Evolutionary conservation across 2,797 vertebrate species (phyloP), one percentile per base, ranked within the genome.

Genomic region (Cuniculus paca): DNA sequence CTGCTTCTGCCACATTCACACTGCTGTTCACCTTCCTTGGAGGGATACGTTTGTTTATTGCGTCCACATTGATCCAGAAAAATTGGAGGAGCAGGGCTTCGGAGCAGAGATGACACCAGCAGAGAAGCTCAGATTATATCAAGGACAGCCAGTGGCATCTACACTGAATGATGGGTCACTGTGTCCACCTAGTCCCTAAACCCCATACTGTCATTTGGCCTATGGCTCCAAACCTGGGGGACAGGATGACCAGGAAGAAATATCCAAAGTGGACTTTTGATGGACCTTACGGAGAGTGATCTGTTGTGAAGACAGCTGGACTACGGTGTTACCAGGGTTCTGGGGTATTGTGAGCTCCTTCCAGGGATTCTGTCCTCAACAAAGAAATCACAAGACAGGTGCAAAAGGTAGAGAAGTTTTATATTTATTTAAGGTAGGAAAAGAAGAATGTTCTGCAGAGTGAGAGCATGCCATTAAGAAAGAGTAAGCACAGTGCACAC

Each of bases 71-170:
- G 12, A 52, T 60, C 52, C 26, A 10, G 61, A 56, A 31, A 11
- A 6, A 8, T 0, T 2, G 22, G 5, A 14, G 34, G 16, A 16
- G 1, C 50, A 6, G 63, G 48, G 48, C 1, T 82, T 19, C 0
- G 10, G 1, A 56, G 31, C 14, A 16, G 1, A 3, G 50, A 74
- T 20, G 22, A 17, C 2, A n/a, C 42, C 13, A 54, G 5, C 17
- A 52, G n/a, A 0, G 63, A 28, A 17, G 17, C 10, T 75, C 56
- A 14, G 4, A 10, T 34, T 17, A 31, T 19, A 19, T 48, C 34
- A 75, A 1, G 11, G 3, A 0, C 1, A 0, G 8, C 22, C 45
- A 20, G n/a, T 68, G 1, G 50, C 9, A 50, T 52, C 58, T 45
- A 22, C 28, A 0, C 5, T 26, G 39, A 86, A 13, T 5, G 10